Conservation (phyloP, 2,888 invertebrate species). For the Rhamnusium bicolor region DNA sequence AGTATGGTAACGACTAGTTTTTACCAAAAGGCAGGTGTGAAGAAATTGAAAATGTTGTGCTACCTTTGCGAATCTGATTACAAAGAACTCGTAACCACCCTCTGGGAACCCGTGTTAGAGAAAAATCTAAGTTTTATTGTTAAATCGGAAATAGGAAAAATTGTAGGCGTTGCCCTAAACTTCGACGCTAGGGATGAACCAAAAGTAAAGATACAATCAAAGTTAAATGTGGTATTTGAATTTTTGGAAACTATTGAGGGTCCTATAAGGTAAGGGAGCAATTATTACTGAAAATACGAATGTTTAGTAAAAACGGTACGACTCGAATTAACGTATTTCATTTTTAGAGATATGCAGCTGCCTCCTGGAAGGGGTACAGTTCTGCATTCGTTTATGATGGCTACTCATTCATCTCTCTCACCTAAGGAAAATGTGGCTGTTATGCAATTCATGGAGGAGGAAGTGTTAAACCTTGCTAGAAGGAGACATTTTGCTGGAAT, state of each 20-base stretch:
- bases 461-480: conserved; percentile 79
- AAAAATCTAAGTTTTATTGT: conserved; percentile 84
- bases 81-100: conserved; percentile 77
- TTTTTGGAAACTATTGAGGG: conserved; percentile 86
- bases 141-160: conserved; percentile 72
- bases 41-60: conserved; percentile 83
- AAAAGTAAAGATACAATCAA: conserved; percentile 79
- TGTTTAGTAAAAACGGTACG: no score
- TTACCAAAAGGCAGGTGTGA: conserved; percentile 89
- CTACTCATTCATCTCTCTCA: conserved; percentile 78
- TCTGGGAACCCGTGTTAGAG: conserved; percentile 81
- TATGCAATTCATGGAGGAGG: conserved; percentile 85
- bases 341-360: conserved; percentile 74
- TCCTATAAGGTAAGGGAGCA: conserved; percentile 78
- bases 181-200: conserved; percentile 89
- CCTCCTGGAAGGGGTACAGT: conserved; percentile 80
- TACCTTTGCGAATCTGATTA: conserved; percentile 81
- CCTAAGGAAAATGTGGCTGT: conserved; percentile 85
- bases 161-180: conserved; percentile 83
- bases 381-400: conserved; percentile 92
- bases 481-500: conserved; percentile 81
- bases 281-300: no score
- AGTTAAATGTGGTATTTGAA: conserved; percentile 82
- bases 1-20: conserved; percentile 91
- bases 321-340: background rate